phyloP scores from a whole-genome alignment of 2,888 invertebrate genomes.

The Brachypalpus laphriformis region DNA sequence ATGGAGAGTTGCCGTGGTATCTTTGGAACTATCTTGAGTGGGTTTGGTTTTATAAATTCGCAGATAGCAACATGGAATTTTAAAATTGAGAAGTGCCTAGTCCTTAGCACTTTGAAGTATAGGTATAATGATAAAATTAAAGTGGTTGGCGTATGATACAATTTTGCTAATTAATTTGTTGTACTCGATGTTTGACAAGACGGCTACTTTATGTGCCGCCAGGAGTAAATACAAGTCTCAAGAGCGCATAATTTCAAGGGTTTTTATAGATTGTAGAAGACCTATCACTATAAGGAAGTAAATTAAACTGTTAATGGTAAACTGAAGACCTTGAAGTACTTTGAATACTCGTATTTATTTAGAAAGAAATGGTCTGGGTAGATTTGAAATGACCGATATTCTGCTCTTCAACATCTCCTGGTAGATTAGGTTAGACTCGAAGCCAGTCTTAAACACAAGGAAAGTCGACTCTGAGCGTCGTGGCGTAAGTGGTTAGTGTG shows the following conservation, averaged over 20 bases:
- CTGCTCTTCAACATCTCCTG: no score
- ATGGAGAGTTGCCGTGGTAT: not conserved
- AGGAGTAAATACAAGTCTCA: not conserved
- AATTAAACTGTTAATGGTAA: not conserved
- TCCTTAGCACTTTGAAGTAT: not conserved
- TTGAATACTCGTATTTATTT: not conserved
- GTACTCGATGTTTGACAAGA: not conserved
- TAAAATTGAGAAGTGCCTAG: not conserved
- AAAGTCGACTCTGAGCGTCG: no score
- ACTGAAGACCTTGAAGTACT: not conserved
- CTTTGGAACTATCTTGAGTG: not conserved
- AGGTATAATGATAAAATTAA: conserved; percentile 1
- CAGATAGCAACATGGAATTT: not conserved
- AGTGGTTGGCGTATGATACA: not conserved
- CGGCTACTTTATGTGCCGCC: not conserved
- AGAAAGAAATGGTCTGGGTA: not conserved
- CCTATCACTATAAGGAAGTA: not conserved
- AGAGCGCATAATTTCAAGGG: not conserved
- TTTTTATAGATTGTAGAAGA: no score
- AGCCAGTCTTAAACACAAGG: no score
- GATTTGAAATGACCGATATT: no score
- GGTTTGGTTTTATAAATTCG: not conserved
- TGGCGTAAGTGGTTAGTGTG: no score
- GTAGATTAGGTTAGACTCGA: no score
- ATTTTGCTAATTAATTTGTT: conserved; percentile 12